A percentile compares a stretch with the other conserved stretches of the same genome.
phyloP scores from a whole-genome alignment of 2,888 invertebrate species.

The Eupsilia transversa region DNA sequence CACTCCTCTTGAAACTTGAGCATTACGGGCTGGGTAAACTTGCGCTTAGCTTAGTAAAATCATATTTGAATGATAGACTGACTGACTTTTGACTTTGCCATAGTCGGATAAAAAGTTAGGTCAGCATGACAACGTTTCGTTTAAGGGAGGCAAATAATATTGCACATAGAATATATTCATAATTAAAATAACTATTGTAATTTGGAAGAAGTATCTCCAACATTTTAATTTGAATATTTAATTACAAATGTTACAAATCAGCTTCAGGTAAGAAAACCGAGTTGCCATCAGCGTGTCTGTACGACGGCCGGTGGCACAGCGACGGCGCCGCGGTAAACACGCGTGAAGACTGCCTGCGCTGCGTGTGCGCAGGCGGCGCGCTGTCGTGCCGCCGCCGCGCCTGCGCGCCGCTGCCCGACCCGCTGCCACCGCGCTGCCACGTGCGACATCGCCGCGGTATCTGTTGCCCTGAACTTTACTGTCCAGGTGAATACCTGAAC shows the following conservation, averaged over 20 bases:
- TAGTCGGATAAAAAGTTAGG: no score
- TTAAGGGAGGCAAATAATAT: no score
- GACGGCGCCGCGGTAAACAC: slow-evolving; percentile 92
- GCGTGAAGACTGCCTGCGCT: slow-evolving; percentile 94
- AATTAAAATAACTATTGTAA: no score
- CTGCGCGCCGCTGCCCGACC: slow-evolving; percentile 94
- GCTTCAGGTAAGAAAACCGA: slow-evolving; percentile 51
- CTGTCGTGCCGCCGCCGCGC: slow-evolving; percentile 94
- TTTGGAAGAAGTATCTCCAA: no score
- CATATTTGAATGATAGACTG: no score
- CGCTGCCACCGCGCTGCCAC: slow-evolving; percentile 94
- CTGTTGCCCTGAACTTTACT: slow-evolving; percentile 95
- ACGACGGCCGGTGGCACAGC: slow-evolving; percentile 92
- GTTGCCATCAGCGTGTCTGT: slow-evolving; percentile 91
- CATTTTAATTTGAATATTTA: not conserved
- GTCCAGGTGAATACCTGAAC: slow-evolving; percentile 89
- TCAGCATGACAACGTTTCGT: no score
- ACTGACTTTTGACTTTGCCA: no score
- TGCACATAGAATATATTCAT: no score
- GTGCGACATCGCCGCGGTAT: slow-evolving; percentile 92
- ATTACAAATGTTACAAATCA: not conserved
- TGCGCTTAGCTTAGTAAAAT: no score
- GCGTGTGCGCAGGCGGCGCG: slow-evolving; percentile 93
- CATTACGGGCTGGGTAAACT: no score
- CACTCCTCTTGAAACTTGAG: no score